Percentiles rank a stretch among this genome's conserved stretches.
phyloP scores from a whole-genome alignment of 2,113 vertebrate genomes.

The Notechis scutatus region DNA sequence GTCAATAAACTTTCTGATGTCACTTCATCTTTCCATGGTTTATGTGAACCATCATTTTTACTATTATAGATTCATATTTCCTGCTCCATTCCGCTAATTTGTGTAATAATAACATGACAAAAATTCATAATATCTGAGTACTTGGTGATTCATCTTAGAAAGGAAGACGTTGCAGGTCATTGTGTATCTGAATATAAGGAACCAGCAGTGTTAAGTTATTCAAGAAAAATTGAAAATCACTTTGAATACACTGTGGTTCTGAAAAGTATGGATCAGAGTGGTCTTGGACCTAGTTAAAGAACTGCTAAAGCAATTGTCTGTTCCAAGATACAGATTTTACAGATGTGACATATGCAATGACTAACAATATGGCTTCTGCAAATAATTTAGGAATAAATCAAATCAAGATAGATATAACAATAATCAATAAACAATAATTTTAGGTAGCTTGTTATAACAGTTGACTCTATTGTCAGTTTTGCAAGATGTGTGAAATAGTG shows the following conservation, averaged over 20 bases:
- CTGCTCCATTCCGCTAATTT: neutral
- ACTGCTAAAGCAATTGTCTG: neutral
- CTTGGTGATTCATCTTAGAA: neutral
- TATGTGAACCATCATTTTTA: conserved; percentile 3
- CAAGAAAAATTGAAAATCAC: neutral
- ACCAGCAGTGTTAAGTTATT: neutral
- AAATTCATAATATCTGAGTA: neutral
- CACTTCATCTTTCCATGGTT: neutral
- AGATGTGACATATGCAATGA: neutral
- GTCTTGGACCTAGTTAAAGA: neutral
- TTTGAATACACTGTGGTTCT: neutral
- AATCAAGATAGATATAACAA: neutral
- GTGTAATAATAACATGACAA: neutral
- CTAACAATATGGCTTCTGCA: neutral
- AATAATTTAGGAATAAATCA: neutral
- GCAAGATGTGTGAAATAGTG: neutral
- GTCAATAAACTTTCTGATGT: neutral
- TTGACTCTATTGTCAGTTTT: neutral
- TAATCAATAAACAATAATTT: neutral
- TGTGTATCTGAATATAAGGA: neutral
- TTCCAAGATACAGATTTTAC: neutral
- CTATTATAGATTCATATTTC: neutral
- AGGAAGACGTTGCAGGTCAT: neutral
- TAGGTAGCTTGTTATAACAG: neutral
- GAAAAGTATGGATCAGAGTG: neutral